phyloP scores from a whole-genome alignment of 2,888 invertebrate genomes.

The Nemoura dubitans region DNA sequence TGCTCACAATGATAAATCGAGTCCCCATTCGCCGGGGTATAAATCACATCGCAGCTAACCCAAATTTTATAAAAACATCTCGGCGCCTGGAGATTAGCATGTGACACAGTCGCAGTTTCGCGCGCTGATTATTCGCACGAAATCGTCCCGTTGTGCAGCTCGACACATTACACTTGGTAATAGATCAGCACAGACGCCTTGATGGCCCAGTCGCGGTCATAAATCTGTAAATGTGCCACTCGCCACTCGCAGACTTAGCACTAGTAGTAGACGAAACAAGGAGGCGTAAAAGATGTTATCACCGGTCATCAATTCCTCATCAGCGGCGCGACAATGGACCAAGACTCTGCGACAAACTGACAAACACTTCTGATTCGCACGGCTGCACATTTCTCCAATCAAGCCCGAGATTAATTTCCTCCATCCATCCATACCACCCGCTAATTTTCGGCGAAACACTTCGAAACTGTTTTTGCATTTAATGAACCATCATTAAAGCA shows the following conservation, averaged over 20 bases:
- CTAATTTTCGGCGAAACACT: neutral
- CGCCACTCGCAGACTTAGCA: neutral
- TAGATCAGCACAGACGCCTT: neutral
- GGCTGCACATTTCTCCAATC: neutral
- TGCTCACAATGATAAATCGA: neutral
- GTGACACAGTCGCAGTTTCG: neutral
- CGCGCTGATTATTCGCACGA: neutral
- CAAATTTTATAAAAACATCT: slow-evolving; percentile 7
- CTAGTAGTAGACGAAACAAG: neutral
- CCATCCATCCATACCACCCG: neutral
- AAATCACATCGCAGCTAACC: neutral
- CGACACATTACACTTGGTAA: neutral
- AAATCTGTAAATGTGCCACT: neutral
- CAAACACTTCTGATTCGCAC: neutral
- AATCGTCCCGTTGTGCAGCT: neutral
- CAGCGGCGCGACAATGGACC: neutral
- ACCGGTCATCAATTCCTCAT: neutral
- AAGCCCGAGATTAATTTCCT: neutral
- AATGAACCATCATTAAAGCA: neutral
- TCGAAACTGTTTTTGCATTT: neutral
- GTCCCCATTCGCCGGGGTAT: neutral
- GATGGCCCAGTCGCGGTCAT: neutral
- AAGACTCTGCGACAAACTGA: neutral
- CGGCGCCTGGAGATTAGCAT: neutral
- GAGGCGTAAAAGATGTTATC: neutral